Conservation (phyloP, 1,140 invertebrate species). For the Zaprionus kolodkinae region DNA sequence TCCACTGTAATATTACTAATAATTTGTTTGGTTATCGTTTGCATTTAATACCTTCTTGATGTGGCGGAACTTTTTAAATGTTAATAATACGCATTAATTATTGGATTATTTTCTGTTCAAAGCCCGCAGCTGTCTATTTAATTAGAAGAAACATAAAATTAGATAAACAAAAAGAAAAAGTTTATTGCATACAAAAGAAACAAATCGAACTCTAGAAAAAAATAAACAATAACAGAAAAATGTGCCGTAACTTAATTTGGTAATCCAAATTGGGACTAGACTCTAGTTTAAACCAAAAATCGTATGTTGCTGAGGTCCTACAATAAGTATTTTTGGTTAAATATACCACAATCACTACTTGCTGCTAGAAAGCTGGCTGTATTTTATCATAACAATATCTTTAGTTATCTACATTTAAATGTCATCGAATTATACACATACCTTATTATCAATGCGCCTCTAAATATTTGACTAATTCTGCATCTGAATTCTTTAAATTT, state of each 20-base stretch:
- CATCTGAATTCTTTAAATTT: slow-evolving; percentile 2
- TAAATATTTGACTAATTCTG: slow-evolving; percentile 68
- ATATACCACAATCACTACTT: slow-evolving; percentile 74
- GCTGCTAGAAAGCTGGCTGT: slow-evolving; percentile 72
- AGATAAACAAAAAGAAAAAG: not conserved
- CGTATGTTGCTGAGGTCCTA: slow-evolving; percentile 31
- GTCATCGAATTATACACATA: slow-evolving; percentile 65
- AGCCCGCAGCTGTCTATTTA: slow-evolving; percentile 18
- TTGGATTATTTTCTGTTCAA: slow-evolving; percentile 36
- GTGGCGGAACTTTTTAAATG: slow-evolving; percentile 17
- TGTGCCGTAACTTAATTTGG: not conserved
- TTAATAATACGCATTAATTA: slow-evolving; percentile 8
- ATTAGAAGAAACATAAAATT: not conserved
- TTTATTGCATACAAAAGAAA: slow-evolving; percentile 12
- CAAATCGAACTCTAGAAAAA: not conserved
- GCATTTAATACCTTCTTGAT: slow-evolving; percentile 32
- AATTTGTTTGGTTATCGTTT: slow-evolving; percentile 23
- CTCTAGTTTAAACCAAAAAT: slow-evolving; percentile 27
- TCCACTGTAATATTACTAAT: slow-evolving; percentile 52
- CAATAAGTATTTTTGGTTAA: slow-evolving; percentile 58
- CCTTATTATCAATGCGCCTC: slow-evolving; percentile 45
- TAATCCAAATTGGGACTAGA: not conserved
- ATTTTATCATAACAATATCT: slow-evolving; percentile 60
- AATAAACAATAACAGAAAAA: slow-evolving; percentile 2
- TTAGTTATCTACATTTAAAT: slow-evolving; percentile 66